Evolutionary conservation across 2,113 vertebrate species (phyloP).

Genomic region (Theristicus caerulescens): DNA sequence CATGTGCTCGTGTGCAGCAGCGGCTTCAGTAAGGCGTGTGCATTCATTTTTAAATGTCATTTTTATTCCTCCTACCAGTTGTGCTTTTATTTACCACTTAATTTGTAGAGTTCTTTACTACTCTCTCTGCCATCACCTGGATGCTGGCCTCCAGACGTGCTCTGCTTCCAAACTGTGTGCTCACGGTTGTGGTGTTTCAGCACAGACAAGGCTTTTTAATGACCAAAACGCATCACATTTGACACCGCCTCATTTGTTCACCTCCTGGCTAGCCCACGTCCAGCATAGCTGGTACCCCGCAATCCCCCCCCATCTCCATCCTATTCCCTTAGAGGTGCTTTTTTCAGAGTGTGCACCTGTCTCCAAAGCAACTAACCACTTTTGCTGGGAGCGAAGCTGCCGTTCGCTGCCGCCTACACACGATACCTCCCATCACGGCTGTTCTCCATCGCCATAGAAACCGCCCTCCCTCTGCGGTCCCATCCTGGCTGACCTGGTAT

Average conservation of each 20-base stretch:
- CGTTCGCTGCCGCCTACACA: slow-evolving; percentile 23
- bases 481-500: slow-evolving; percentile 4
- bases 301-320: accelerated
- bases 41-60: neutral
- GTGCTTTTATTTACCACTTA: neutral
- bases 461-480: slow-evolving; percentile 12
- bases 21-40: neutral
- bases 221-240: neutral
- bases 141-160: neutral
- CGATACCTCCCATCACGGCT: slow-evolving; percentile 1
- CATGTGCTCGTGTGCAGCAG: neutral
- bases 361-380: slow-evolving; percentile 40
- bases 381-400: neutral
- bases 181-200: neutral
- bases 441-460: slow-evolving; percentile 64
- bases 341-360: neutral
- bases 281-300: neutral
- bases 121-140: neutral
- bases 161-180: accelerated
- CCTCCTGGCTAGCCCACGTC: neutral
- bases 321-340: neutral
- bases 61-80: neutral
- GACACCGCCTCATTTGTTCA: neutral
- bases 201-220: neutral
- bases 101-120: neutral